Evolutionary conservation across 2,113 vertebrate genomes (phyloP), one percentile per base, ranked within the genome.

Genomic region (Nicator chloris): DNA sequence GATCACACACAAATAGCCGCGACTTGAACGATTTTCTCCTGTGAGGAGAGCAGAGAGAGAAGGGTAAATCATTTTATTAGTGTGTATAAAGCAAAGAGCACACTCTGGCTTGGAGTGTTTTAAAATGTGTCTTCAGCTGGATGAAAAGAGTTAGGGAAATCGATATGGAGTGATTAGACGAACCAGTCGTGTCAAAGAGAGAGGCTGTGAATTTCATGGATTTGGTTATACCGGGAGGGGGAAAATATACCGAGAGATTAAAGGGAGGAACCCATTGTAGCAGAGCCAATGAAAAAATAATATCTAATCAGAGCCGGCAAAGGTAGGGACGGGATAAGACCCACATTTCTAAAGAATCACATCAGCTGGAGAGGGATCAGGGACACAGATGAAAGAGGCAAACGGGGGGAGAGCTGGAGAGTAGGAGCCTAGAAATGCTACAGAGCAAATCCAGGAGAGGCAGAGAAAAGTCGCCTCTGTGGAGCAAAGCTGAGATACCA

Each of bases 1-100:
- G 98, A 99, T 99, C 98, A 98, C 98, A 99, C 98, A 98, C 98
- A 98, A 98, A 99, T 98, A 98, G 98, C 98, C 96, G 97, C 98
- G 97, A 98, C 97, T 98, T 95, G 98, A 99, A 99, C 98, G 98
- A 99, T 99, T 98, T 98, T 98, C 98, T 98, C 98, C 97, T 97
- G 98, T 97, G 97, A 98, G 93, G 96, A 97, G 97, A 97, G 96
- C 97, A 96, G 97, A 93, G 97, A 98, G 98, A 98, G 98, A 97
- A 98, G 98, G 98, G 97, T 98, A 98, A 98, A 99, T 98, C 98
- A 98, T 98, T 99, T 99, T 98, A 99, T 99, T 98, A 98, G 98
- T 99, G 99, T 98, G 98, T 98, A 98, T 98, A 98, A 98, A 99
- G 98, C 98, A 98, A 98, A 98, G 98, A 98, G 97, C 98, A 98